Percentiles rank a stretch among this genome's conserved stretches.
Evolutionary conservation across 2,113 vertebrate genomes (phyloP).

Genomic region (Ammodytes marinus): DNA sequence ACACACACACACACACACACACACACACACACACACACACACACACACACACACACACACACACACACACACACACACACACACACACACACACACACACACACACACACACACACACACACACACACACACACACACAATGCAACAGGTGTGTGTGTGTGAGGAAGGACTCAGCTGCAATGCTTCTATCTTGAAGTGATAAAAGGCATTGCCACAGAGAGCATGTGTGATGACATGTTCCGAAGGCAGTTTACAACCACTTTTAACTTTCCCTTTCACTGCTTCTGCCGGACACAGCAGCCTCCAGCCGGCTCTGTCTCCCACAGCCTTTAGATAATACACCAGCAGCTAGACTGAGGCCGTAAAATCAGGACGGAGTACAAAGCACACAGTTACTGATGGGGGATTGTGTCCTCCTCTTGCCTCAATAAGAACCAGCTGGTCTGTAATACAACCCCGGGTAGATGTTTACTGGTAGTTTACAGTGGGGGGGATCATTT

Average conservation of each 20-base stretch:
- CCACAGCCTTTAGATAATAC: slow-evolving; percentile 26
- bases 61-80: too few species aligned
- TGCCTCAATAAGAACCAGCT: slow-evolving; percentile 42
- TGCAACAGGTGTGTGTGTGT: slow-evolving; percentile 10
- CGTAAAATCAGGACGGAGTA: slow-evolving; percentile 43
- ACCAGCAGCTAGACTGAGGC: slow-evolving; percentile 14
- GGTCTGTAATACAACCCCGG: slow-evolving; percentile 1
- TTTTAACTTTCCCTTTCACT: slow-evolving; percentile 43
- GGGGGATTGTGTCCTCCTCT: slow-evolving; percentile 10
- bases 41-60: too few species aligned
- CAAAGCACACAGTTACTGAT: slow-evolving; percentile 12
- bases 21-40: too few species aligned
- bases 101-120: background rate
- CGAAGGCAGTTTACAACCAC: slow-evolving; percentile 41
- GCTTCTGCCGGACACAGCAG: slow-evolving; percentile 33
- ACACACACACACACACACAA: background rate
- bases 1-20: too few species aligned
- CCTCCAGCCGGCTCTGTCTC: slow-evolving; percentile 11
- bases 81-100: too few species aligned
- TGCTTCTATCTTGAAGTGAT: slow-evolving; percentile 10
- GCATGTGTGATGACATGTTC: background rate
- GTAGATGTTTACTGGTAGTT: slow-evolving; percentile 38
- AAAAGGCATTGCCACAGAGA: slow-evolving; percentile 33
- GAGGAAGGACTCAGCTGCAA: background rate
- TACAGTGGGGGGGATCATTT: slow-evolving; percentile 43